Base-by-base conservation (phyloP, 2,888 invertebrate genomes). In the Drosophila siamana region DNA sequence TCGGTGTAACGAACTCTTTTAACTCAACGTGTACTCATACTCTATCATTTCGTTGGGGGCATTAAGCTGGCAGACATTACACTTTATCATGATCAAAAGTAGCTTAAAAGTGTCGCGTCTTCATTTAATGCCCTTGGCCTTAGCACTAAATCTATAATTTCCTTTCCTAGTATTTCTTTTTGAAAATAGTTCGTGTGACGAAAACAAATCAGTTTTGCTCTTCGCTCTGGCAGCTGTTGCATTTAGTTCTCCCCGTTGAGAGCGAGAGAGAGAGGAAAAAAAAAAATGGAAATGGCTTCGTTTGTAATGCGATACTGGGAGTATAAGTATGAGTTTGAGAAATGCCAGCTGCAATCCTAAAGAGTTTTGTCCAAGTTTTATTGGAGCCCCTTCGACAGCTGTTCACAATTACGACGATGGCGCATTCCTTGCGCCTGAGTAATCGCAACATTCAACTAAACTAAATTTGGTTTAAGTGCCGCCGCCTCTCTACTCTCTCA, bases 301-400 rank as follows among this genome's bases (percentile, higher is more conserved):
- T 13, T 38, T 38, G 36, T 66, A 63, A 78, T 46, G 71, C 60
- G 74, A 78, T 78, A 71, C 57, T 33, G 11, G 33, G 8, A 28
- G 28, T 28, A 28, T 19, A 3, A 26, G 26, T 24, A 46, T 51
- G 47, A 26, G 26, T 24, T 40, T 51, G 47, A 57, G 63, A 63
- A 63, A 57, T 57, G 46, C 33, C 56, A 57, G 63, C 56, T 65
- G 65, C 60, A 60, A 30, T 47, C 52, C 41, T 15, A 13, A 33
- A 47, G 50, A 33, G 47, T 54, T 54, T 22, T 38, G 13, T 13
- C 43, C 41, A 43, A 52, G 51, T 51, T 26, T 8, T 24, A 2
- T 19, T 19, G 43, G 26, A 30, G n/a, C 16, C 38, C 46, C 9
- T 9, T 13, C 36, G 36, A 60, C 65, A 65, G 65, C 60, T 65